Evolutionary conservation across 2,797 vertebrate genomes (phyloP), one percentile per base, ranked within the genome.

Genomic region (Lutjanus campechanus): DNA sequence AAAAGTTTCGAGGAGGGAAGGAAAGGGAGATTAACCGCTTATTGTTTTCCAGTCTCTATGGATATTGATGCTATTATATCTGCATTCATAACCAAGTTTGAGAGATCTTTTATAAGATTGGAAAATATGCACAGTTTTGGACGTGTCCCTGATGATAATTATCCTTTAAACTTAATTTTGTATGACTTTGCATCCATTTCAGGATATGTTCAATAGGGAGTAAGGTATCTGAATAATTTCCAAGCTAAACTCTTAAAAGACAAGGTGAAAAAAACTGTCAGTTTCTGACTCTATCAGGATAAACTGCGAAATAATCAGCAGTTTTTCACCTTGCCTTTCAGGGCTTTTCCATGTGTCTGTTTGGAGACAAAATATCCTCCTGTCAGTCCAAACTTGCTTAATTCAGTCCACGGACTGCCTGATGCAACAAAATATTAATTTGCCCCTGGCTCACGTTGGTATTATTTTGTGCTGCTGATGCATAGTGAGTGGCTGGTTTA

Each of bases 371-470:
- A 73, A 60, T 53, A 71, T 29, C 50, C 56, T 68, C 11, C 47
- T n/a, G 62, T 85, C 59, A 53, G 54, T 72, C 15, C 4, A 15
- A 69, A 60, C 63, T 69, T 54, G 16, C 40, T 86, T 86, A 51
- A 83, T 86, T 87, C 83, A 69, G 49, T 81, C 25, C 70, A 85
- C 25, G 17, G 55, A 76, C 76, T 11, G 50, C 43, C 51, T 82
- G 70, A 86, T 86, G 77, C 69, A 80, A 79, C 79, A 47, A 79
- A 85, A 86, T 86, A 85, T 86, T 58, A 67, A 86, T 88, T 84
- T 82, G 41, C 68, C 66, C n/a, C 69, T 59, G 79, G 69, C 60
- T 86, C 56, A 79, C 11, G 17, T 60, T 81, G 76, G 54, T 77
- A 49, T 67, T 83, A 67, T 73, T 82, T 75, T 76, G 65, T 84